Base-by-base conservation (phyloP, 2,888 invertebrate genomes). In the Pristionchus japonicus region DNA sequence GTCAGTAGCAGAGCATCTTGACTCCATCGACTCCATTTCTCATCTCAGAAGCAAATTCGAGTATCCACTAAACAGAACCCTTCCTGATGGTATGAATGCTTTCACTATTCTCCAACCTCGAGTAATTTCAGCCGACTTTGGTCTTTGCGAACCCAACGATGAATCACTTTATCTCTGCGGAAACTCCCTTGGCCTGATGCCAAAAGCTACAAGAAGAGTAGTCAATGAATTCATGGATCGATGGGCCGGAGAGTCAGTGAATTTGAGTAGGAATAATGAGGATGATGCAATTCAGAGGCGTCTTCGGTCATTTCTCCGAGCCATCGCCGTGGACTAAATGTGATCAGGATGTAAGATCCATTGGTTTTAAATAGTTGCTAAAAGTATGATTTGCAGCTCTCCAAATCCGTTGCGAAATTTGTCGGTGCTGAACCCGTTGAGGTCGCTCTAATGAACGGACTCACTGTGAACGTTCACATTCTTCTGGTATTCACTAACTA, bases 141-240 rank as follows among this genome's bases (percentile, higher is more conserved):
- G 86, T 1, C 88, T 91, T 13, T 90, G 89, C 11, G 90, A 94
- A 77, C 92, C 91, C 0, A 94, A 95, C 0, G 95, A 95, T 40
- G 96, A 96, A 47, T 94, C 95, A 90, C 95, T 96, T 34, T 96
- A 96, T 92, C 94, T 96, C 70, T 95, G 95, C 91, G 96, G 96
- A 0, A 95, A 96, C 92, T 96, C 96, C 0, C 94, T 96, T 3
- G 96, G 96, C 17, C 94, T 96, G n/a, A 95, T 95, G 94, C 96
- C 96, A 9, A 95, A 95, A 90, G 93, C 93, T 3, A 95, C 95
- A 0, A 93, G 94, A 88, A 89, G 93, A 27, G 94, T 95, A 88
- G 93, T 96, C 87, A 92, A 95, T 13, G 93, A 95, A 52, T 95
- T 95, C 89, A 90, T 96, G 43, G 93, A 95, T 20, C 95, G 95